phyloP scores from a whole-genome alignment of 1,140 invertebrate species.

The Orius insidiosus region DNA sequence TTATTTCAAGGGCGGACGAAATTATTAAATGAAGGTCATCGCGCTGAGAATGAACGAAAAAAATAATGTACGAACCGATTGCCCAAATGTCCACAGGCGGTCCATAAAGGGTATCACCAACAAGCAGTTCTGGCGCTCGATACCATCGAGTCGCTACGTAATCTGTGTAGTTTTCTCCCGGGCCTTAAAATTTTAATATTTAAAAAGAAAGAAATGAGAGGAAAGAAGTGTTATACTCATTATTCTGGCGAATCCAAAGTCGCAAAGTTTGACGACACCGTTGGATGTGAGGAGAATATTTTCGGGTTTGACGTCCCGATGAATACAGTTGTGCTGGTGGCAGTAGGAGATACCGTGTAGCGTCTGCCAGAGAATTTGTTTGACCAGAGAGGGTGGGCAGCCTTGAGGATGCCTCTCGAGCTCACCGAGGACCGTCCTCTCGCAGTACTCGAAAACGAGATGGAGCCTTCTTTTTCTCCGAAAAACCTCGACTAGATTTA shows the following conservation, averaged over 20 bases:
- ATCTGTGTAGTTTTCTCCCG: slow-evolving; percentile 96
- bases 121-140: slow-evolving; percentile 84
- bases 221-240: no score
- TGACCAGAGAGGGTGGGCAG: slow-evolving; percentile 71
- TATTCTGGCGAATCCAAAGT: slow-evolving; percentile 96
- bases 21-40: no score
- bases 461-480: slow-evolving; percentile 89
- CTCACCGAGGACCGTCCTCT: slow-evolving; percentile 90
- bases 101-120: slow-evolving; percentile 94
- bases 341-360: slow-evolving; percentile 89
- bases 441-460: slow-evolving; percentile 97
- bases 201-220: not conserved
- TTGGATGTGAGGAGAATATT: slow-evolving; percentile 92
- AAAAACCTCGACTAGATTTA: slow-evolving; percentile 96
- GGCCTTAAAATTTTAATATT: slow-evolving; percentile 30
- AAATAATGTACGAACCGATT: slow-evolving; percentile 31
- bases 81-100: slow-evolving; percentile 97
- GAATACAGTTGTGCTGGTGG: slow-evolving; percentile 90
- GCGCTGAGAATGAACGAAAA: no score
- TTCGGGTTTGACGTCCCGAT: slow-evolving; percentile 96
- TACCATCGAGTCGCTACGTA: slow-evolving; percentile 99
- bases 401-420: slow-evolving; percentile 76
- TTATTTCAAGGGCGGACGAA: no score
- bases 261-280: slow-evolving; percentile 91
- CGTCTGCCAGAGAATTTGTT: slow-evolving; percentile 90